phyloP scores from a whole-genome alignment of 2,888 invertebrate genomes.

The Xanthorhoe designata region DNA sequence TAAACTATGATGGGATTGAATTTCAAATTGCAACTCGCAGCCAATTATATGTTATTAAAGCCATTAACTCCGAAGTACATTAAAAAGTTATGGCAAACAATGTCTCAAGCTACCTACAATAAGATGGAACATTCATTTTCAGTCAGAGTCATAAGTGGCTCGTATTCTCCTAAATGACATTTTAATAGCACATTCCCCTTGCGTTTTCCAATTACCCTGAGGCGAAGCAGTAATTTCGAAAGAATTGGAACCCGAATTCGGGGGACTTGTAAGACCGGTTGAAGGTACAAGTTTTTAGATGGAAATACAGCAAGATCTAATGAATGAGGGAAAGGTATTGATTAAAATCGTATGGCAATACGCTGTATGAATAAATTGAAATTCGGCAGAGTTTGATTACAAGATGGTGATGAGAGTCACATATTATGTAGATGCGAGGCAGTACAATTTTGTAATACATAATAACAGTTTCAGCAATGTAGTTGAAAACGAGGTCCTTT shows the following conservation, averaged over 20 bases:
- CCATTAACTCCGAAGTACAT: conserved; percentile 9
- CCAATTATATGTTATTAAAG: conserved; percentile 16
- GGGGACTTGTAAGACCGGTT: conserved; percentile 43
- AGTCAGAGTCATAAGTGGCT: conserved; percentile 42
- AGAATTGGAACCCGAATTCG: conserved; percentile 44
- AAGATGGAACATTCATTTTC: conserved; percentile 36
- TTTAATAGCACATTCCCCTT: conserved; percentile 48
- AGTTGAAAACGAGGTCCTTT: not conserved
- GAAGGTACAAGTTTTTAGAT: conserved; percentile 36
- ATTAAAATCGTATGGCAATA: conserved; percentile 25
- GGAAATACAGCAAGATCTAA: conserved; percentile 36
- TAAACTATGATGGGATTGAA: conserved; percentile 6
- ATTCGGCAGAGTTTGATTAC: conserved; percentile 19
- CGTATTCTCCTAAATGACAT: conserved; percentile 44
- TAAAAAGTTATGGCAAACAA: conserved; percentile 19
- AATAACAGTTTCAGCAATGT: not conserved
- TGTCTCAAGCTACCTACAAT: conserved; percentile 15
- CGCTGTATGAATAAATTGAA: conserved; percentile 25
- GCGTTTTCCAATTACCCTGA: conserved; percentile 45
- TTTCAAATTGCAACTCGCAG: conserved; percentile 17
- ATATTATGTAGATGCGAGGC: not conserved
- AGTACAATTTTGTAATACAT: not conserved
- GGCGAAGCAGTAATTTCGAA: conserved; percentile 42
- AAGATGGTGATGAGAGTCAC: conserved; percentile 18
- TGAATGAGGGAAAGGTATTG: conserved; percentile 35